phyloP scores from a whole-genome alignment of 2,888 invertebrate genomes.

The Acanthosepion pharaonis region DNA sequence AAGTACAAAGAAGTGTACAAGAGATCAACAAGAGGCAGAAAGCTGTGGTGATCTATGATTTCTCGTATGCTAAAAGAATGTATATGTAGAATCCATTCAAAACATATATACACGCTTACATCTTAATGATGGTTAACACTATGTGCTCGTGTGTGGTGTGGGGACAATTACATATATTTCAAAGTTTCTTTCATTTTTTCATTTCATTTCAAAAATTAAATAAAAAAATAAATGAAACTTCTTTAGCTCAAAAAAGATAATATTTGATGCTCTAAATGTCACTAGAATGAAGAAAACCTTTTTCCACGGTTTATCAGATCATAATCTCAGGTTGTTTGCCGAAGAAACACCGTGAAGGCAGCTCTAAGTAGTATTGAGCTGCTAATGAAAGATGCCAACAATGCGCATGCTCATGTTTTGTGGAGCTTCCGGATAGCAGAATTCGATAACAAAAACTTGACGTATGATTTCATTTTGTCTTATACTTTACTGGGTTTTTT shows the following conservation, averaged over 20 bases:
- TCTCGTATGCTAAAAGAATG: too few species aligned
- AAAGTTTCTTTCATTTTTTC: neutral
- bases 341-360: neutral
- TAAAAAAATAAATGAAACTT: too few species aligned
- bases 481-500: too few species aligned
- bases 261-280: neutral
- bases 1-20: too few species aligned
- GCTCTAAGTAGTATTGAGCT: neutral
- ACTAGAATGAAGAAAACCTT: neutral
- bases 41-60: too few species aligned
- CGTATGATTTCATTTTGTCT: neutral
- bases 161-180: neutral
- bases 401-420: neutral
- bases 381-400: neutral
- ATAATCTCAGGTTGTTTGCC: neutral
- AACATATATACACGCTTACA: too few species aligned
- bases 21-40: too few species aligned
- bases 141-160: too few species aligned
- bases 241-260: neutral
- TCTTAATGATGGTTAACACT: too few species aligned
- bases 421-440: neutral
- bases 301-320: neutral
- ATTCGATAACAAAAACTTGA: neutral
- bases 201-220: neutral
- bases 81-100: too few species aligned